Evolutionary conservation across 2,113 vertebrate genomes (phyloP), one percentile per base, ranked within the genome.

Genomic region (Upupa epops): DNA sequence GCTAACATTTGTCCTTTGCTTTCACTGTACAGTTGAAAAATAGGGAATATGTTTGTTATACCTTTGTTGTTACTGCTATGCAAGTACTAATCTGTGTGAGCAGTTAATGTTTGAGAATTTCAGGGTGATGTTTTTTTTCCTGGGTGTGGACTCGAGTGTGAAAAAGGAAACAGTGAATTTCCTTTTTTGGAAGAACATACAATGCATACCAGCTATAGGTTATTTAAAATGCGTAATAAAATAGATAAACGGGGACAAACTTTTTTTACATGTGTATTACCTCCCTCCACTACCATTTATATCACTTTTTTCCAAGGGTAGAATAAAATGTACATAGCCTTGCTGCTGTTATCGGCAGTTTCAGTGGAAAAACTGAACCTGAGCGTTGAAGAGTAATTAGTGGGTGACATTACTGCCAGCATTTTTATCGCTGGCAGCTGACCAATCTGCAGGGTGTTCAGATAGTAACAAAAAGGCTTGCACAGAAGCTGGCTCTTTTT

Each of bases 121-220:
- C 56, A 48, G 45, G 73, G 28, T 78, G 74, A 76, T 82, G n/a
- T n/a, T n/a, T n/a, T n/a, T 95, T 89, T 90, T 91, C 58, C 63
- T 94, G 86, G 88, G 91, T 93, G 94, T 86, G 86, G 59, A 58
- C 90, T 65, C 49, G 7, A 83, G 56, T 10, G 5, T 90, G 61
- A 88, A 77, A 93, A 94, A 93, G 86, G 91, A 94, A 96, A 74
- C 59, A 8, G 48, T 49, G 86, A n/a, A 88, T 92, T 92, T 93
- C 86, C 84, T 92, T 94, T 94, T 95, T 84, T 8, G 21, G 78
- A 82, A 94, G 60, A 92, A 66, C 25, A 14, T 40, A 6, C 15
- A 54, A 18, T 76, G 24, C 24, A 2, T 51, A 56, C 31, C 3
- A 4, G 34, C 56, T 83, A 46, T 72, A 92, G 73, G 66, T 77